These are phyloP conservation scores for Chinchilla lanigera DNA, from an alignment of 2,113 vertebrate genomes.

Conservation along the genomic window DNA sequence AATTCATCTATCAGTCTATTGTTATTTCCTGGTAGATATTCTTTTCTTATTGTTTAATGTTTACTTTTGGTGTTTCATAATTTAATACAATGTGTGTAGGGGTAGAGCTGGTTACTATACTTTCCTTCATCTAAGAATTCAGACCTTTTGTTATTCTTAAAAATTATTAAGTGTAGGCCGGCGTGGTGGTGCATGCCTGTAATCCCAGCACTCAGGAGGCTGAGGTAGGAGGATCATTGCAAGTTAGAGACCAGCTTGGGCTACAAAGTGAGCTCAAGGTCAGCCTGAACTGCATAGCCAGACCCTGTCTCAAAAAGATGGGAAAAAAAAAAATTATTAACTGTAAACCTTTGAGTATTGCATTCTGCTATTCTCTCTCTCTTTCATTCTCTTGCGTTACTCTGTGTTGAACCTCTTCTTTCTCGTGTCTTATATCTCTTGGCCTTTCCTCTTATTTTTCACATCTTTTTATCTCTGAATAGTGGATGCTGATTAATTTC, in stretches of 20 bases:
- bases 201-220: too few relatives aligned
- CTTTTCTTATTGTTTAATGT: not conserved
- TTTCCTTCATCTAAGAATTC: not conserved
- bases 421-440: not conserved
- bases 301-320: too few relatives aligned
- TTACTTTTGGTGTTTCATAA: not conserved
- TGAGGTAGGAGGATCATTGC: too few relatives aligned
- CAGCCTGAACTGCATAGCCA: too few relatives aligned
- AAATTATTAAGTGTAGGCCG: not conserved
- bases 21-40: not conserved
- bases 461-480: not conserved
- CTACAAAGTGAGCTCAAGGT: too few relatives aligned
- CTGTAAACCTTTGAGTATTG: not conserved
- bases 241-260: too few relatives aligned
- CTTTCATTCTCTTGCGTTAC: not conserved
- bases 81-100: not conserved
- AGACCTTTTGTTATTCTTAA: not conserved
- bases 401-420: not conserved
- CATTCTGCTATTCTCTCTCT: not conserved
- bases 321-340: not conserved
- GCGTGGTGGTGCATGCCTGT: too few relatives aligned
- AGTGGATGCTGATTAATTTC: not conserved
- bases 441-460: not conserved
- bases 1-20: not conserved
- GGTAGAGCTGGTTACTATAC: not conserved